phyloP scores from a whole-genome alignment of 64 coral and sea anemone genomes.

The Actinia tenebrosa region DNA sequence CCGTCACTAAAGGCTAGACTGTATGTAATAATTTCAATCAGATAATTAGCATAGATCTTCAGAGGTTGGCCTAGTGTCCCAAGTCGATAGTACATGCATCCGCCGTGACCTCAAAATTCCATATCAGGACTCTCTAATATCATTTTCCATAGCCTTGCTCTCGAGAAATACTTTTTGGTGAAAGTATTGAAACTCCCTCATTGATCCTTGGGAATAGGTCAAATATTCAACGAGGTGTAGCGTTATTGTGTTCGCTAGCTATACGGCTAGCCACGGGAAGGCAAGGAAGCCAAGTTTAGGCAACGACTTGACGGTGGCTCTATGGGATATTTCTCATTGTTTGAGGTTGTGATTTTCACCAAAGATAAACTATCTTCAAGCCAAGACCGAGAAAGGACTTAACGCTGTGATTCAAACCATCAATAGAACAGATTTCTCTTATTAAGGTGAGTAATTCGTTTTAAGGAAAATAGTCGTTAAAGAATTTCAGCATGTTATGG shows the following conservation, averaged over 20 bases:
- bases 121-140: not conserved
- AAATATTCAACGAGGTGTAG: not conserved
- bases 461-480: not conserved
- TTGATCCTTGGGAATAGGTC: not conserved
- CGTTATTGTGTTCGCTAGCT: not conserved
- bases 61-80: not conserved
- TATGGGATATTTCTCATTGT: not conserved
- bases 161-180: not conserved
- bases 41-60: not conserved
- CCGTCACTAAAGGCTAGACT: not conserved
- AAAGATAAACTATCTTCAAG: not conserved
- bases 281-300: not conserved
- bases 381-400: not conserved
- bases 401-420: not conserved
- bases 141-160: not conserved
- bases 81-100: not conserved
- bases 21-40: conserved; percentile 7
- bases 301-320: not conserved
- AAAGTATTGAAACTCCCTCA: not conserved
- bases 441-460: not conserved
- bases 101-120: not conserved
- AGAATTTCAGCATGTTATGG: not conserved
- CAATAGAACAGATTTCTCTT: not conserved
- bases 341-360: not conserved
- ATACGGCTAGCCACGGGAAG: not conserved